A percentile compares a stretch with the other conserved stretches of the same genome.
These are phyloP conservation scores for Onychostruthus taczanowskii DNA, from an alignment of 2,113 vertebrate species.

Conservation along the genomic window DNA sequence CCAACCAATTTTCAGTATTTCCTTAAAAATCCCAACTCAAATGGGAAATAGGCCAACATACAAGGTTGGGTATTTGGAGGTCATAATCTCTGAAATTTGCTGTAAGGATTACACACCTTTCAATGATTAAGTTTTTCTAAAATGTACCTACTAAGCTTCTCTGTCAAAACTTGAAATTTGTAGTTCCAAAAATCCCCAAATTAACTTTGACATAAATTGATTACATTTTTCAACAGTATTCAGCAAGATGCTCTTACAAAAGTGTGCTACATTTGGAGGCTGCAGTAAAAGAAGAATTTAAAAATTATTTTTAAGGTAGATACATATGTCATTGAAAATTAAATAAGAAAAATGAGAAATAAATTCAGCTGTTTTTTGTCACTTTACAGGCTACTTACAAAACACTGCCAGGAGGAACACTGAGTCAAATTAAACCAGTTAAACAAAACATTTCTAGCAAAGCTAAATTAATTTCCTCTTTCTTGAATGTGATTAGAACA, in stretches of 20 bases:
- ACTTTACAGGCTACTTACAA: neutral
- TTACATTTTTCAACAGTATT: neutral
- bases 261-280: neutral
- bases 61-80: neutral
- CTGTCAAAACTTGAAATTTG: neutral
- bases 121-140: neutral
- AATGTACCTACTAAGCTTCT: neutral
- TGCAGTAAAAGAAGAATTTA: neutral
- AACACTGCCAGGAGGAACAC: neutral
- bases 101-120: neutral
- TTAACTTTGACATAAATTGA: neutral
- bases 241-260: neutral
- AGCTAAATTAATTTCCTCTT: neutral
- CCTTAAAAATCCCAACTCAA: neutral
- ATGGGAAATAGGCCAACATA: neutral
- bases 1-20: neutral
- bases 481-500: neutral
- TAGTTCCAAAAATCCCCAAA: neutral
- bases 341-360: neutral
- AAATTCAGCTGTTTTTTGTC: neutral
- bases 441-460: neutral
- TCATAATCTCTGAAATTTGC: neutral
- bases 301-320: neutral
- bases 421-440: neutral
- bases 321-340: neutral